Conservation (phyloP, 2,888 invertebrate species). For the Cheilosia pagana region DNA sequence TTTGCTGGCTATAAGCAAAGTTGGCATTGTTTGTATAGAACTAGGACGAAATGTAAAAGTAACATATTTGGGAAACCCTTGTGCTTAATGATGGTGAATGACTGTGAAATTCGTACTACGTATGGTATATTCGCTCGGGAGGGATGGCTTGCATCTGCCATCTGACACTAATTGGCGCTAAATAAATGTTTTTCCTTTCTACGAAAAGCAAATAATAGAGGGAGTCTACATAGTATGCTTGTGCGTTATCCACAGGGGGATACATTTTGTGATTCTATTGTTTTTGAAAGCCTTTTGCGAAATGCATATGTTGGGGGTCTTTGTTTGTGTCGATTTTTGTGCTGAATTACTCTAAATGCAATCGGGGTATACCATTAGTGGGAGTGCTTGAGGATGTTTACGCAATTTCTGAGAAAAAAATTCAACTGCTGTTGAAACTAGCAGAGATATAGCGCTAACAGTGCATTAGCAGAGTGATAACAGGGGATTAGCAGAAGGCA, state of each 20-base stretch:
- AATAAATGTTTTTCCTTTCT: slow-evolving; percentile 40
- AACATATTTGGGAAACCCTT: slow-evolving; percentile 51
- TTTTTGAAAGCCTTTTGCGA: not conserved
- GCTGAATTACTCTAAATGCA: too few species aligned
- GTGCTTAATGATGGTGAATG: slow-evolving; percentile 58
- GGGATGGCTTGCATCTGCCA: slow-evolving; percentile 37
- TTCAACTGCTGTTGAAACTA: too few species aligned
- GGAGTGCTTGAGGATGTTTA: too few species aligned
- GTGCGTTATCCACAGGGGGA: not conserved
- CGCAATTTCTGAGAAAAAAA: too few species aligned
- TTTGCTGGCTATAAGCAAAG: slow-evolving; percentile 36
- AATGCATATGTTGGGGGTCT: too few species aligned
- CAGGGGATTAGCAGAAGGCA: too few species aligned
- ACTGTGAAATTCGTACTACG: slow-evolving; percentile 7
- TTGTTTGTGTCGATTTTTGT: too few species aligned
- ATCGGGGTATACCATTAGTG: too few species aligned
- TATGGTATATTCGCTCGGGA: not conserved
- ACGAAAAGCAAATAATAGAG: slow-evolving; percentile 10
- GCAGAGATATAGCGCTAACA: too few species aligned
- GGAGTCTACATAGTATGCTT: not conserved
- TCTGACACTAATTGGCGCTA: slow-evolving; percentile 63
- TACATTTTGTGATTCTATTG: not conserved
- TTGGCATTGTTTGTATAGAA: slow-evolving; percentile 30
- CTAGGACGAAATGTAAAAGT: slow-evolving; percentile 46
- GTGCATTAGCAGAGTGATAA: too few species aligned